These are phyloP conservation scores for Lutjanus campechanus DNA, from an alignment of 2,797 vertebrate genomes.

Conservation along the genomic window DNA sequence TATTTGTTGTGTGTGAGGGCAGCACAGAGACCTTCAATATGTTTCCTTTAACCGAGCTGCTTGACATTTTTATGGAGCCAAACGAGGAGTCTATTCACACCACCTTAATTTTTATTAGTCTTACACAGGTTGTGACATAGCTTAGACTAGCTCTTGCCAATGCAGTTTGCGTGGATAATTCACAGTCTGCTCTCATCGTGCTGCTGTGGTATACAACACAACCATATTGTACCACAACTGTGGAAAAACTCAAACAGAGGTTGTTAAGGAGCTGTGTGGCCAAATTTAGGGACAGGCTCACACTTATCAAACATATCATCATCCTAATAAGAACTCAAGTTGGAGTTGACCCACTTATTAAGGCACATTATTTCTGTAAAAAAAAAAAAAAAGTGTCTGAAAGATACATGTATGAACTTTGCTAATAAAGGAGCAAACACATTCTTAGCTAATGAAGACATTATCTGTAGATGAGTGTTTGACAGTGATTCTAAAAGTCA, in stretches of 20 bases:
- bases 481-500: background rate
- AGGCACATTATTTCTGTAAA: background rate
- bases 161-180: background rate
- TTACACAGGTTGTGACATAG: conserved; percentile 1
- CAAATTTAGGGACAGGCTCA: background rate
- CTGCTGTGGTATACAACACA: background rate
- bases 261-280: background rate
- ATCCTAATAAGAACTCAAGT: background rate
- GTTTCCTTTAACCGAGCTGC: conserved; percentile 7
- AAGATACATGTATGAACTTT: background rate
- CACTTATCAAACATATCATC: background rate
- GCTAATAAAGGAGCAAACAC: background rate
- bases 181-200: background rate
- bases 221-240: background rate
- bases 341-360: background rate
- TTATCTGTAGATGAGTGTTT: background rate
- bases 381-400: too few species aligned
- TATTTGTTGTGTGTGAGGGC: background rate
- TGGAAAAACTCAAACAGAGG: background rate
- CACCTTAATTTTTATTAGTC: background rate
- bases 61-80: conserved; percentile 14
- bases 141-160: background rate
- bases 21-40: conserved; percentile 8
- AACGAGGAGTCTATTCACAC: background rate
- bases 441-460: too few species aligned